A percentile compares a stretch with the other conserved stretches of the same genome.
Conservation (phyloP, 2,888 invertebrate species). For the Chydorus sphaericus region DNA sequence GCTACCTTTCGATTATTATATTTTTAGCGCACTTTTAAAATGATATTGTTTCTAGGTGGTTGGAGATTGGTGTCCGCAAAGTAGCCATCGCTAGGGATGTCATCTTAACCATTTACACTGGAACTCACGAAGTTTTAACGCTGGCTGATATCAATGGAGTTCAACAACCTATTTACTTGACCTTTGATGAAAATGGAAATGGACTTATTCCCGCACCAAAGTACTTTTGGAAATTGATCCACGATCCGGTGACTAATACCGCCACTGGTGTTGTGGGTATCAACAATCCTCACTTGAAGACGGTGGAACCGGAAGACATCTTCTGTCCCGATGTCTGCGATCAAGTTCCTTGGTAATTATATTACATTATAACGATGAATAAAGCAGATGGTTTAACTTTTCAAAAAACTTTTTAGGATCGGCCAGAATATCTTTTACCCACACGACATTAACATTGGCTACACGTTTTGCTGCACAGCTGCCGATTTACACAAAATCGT, state of each 20-base stretch:
- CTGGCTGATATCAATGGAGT: slow-evolving; percentile 32
- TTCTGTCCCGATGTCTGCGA: slow-evolving; percentile 38
- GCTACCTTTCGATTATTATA: background rate
- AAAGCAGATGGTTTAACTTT: too few relatives aligned
- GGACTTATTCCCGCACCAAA: slow-evolving; percentile 39
- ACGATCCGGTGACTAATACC: slow-evolving; percentile 34
- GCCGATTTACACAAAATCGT: background rate
- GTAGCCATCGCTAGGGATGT: background rate
- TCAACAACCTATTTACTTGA: slow-evolving; percentile 28
- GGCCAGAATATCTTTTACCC: background rate
- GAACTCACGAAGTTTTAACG: slow-evolving; percentile 41
- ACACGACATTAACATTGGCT: background rate
- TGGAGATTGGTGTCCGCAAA: slow-evolving; percentile 13
- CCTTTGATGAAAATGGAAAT: slow-evolving; percentile 31
- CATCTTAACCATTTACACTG: slow-evolving; percentile 33
- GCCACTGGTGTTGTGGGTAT: slow-evolving; percentile 45
- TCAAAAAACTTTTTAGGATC: too few relatives aligned
- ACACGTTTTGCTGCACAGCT: slow-evolving; percentile 7
- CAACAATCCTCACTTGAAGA: slow-evolving; percentile 38
- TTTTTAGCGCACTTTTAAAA: background rate
- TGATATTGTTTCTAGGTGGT: background rate
- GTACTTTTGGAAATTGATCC: slow-evolving; percentile 42
- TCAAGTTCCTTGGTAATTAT: slow-evolving; percentile 36
- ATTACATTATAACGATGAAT: too few relatives aligned
- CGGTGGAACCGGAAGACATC: slow-evolving; percentile 20